Conservation (phyloP, 2,888 invertebrate genomes). For the Margaritifera margaritifera region DNA sequence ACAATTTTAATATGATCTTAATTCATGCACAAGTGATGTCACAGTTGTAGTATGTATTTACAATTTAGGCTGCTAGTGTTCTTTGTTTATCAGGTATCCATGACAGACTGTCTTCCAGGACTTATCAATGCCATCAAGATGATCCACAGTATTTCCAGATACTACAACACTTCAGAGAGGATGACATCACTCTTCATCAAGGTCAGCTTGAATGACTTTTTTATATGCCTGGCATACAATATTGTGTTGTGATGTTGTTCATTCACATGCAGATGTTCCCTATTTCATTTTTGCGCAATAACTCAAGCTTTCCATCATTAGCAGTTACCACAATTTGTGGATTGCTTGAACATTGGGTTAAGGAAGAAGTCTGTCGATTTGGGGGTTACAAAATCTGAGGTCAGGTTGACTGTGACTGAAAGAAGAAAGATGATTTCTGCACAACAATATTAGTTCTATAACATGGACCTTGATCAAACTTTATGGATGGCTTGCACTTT, state of each 20-base stretch:
- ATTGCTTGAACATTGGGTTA: too few species aligned
- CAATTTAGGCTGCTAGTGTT: not conserved
- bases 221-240: not conserved
- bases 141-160: slow-evolving; percentile 69
- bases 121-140: slow-evolving; percentile 70
- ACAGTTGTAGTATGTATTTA: not conserved
- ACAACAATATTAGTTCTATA: too few species aligned
- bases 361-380: too few species aligned
- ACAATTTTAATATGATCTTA: too few species aligned
- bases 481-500: too few species aligned
- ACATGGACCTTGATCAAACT: too few species aligned
- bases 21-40: not conserved
- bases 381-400: too few species aligned
- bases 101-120: slow-evolving; percentile 66
- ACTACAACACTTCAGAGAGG: slow-evolving; percentile 70
- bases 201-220: slow-evolving; percentile 34
- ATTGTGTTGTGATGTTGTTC: not conserved
- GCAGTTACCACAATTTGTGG: not conserved
- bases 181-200: slow-evolving; percentile 71
- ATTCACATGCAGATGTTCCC: not conserved
- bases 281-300: not conserved
- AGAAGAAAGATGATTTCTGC: too few species aligned
- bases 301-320: not conserved
- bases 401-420: too few species aligned
- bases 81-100: slow-evolving; percentile 51